Base-by-base conservation (phyloP, 2,888 invertebrate genomes). In the Noctua pronuba region DNA sequence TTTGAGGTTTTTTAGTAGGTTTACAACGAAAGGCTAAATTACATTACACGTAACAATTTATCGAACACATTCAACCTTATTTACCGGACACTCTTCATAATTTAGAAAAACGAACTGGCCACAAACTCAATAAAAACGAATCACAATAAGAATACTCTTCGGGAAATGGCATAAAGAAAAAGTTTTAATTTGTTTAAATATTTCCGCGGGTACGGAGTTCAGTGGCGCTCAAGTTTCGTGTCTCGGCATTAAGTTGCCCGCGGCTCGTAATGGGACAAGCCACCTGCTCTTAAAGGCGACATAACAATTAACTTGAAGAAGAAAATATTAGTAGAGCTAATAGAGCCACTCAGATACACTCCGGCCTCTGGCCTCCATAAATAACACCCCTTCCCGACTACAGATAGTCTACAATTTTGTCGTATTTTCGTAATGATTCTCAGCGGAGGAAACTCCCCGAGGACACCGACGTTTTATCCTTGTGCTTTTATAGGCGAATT, bases 171-270 rank as follows among this genome's bases (percentile, higher is more conserved):
- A 93, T 93, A 93, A 94, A 94, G 94, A 92, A 94, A 95, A 96
- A 96, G 94, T 96, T 96, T 96, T 95, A 96, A 96, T 96, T 96
- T 95, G 95, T 95, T 96, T 95, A 95, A 96, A 96, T 95, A 96
- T 96, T 96, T 95, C 95, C 93, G 92, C 92, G 92, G 91, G 89
- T 90, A 52, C 88, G 86, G 90, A 89, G 90, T 92, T 94, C 90
- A 89, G 93, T 89, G 92, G 91, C 91, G 93, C 92, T 93, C 93
- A 92, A 94, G 94, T 95, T 95, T 93, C 94, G 92, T 94, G 94
- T 91, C 91, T 89, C 89, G 88, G 93, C 91, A 94, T 95, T 94
- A 94, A 93, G 91, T 93, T 90, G 93, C 93, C 94, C 90, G 93
- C 92, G 92, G 94, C 92, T 91, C 93, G 94, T 95, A 96, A 96